Percentiles rank a stretch among this genome's conserved stretches.
Conservation (phyloP, 2,888 invertebrate genomes). For the Tetanocera ferruginea region DNA sequence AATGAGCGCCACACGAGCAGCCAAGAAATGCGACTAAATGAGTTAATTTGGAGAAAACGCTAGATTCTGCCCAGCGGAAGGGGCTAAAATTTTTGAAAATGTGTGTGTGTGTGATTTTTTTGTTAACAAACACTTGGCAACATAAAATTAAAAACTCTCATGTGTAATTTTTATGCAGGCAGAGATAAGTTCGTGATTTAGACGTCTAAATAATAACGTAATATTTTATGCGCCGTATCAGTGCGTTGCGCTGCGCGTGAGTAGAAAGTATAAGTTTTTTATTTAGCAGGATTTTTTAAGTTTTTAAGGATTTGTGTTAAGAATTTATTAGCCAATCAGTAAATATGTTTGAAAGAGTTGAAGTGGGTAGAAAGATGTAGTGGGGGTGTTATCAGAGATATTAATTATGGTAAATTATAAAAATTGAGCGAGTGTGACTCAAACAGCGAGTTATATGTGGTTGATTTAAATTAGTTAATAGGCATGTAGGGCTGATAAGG, state of each 20-base stretch:
- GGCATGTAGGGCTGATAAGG: no score
- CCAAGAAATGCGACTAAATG: slow-evolving; percentile 44
- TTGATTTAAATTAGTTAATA: no score
- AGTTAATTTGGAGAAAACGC: slow-evolving; percentile 18
- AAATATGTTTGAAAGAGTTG: no score
- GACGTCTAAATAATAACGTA: slow-evolving; percentile 25
- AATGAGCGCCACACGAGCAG: slow-evolving; percentile 40
- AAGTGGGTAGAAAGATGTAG: not conserved
- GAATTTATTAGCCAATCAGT: slow-evolving; percentile 6
- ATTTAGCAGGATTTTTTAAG: not conserved
- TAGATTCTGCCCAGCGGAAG: not conserved
- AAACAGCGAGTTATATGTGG: no score
- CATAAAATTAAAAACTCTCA: slow-evolving; percentile 34
- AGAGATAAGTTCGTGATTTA: slow-evolving; percentile 38
- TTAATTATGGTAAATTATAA: not conserved
- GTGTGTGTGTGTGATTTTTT: not conserved
- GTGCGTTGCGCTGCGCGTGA: slow-evolving; percentile 16
- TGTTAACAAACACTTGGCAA: slow-evolving; percentile 25
- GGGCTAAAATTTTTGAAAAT: not conserved
- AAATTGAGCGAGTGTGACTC: not conserved
- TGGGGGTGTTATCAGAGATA: not conserved
- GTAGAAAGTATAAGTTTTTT: slow-evolving; percentile 25
- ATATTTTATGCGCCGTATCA: slow-evolving; percentile 20
- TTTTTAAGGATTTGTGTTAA: not conserved
- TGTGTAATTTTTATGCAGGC: slow-evolving; percentile 31